Base-by-base conservation (phyloP, 1,140 invertebrate species). In the Penaeus japonicus region DNA sequence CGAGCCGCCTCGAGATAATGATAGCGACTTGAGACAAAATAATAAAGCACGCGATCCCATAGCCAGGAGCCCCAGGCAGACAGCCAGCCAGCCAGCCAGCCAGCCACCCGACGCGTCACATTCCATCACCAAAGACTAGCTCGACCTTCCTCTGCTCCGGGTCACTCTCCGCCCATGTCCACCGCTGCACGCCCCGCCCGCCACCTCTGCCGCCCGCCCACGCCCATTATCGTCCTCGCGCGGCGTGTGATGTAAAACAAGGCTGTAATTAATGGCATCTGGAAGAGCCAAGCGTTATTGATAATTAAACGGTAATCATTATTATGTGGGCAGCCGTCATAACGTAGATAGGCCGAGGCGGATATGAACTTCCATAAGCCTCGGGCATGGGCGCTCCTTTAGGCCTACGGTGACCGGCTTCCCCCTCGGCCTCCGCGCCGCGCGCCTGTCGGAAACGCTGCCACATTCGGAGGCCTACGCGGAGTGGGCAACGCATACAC, bases 291-390 rank as follows among this genome's bases (percentile, higher is more conserved):
- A 20, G 53, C 65, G 73, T 78, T 85, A 85, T 85, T 85, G 84
- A 85, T 85, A 78, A 85, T 85, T 85, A 85, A 85, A 55, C 47
- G 73, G 73, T 77, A 78, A 85, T 85, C 12, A 78, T 85, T 32
- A 59, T 85, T 59, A 85, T 77, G n/a, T 55, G 27, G 27, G 39
- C 12, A 65, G 39, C 59, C 73, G 53, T 77, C 73, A 85, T 85
- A 30, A 32, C n/a, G 53, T 22, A 75, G 84, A 70, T 24, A 35
- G 53, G 53, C 35, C 22, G 17, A 27, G 78, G 24, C 84, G 83
- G 83, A 85, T 75, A 35, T 85, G 53, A 35, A 57, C 73, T 57
- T 75, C 73, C 47, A 27, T 24, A 53, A 30, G 30, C 54, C 54
- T 32, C 27, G 35, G 70, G 70, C 70, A 17, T 32, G 35, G n/a